Evolutionary conservation across 2,113 vertebrate species (phyloP).

Genomic region (Strix uralensis): DNA sequence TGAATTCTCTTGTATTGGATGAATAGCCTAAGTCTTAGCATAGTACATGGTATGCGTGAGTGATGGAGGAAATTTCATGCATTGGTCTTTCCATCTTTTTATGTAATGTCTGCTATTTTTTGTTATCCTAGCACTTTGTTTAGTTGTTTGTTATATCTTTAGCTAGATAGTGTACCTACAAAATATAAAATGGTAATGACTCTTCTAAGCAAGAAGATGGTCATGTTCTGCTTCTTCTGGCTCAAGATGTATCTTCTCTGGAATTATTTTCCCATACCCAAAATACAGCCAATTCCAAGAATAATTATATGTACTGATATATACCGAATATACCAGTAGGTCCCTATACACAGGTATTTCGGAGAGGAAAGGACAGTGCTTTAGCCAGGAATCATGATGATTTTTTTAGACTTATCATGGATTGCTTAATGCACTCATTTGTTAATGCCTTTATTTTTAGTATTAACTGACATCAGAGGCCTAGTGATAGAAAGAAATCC

Average conservation of each 20-base stretch:
- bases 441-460: not conserved
- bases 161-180: not conserved
- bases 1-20: not conserved
- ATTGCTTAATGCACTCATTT: not conserved
- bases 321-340: not conserved
- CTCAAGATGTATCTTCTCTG: not conserved
- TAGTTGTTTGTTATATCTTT: not conserved
- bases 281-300: not conserved
- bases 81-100: not conserved
- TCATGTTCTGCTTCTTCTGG: not conserved
- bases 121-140: not conserved
- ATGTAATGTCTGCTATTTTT: not conserved
- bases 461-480: not conserved
- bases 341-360: not conserved
- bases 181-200: not conserved
- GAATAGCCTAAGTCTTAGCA: not conserved
- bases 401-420: not conserved
- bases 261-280: not conserved
- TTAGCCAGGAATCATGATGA: not conserved
- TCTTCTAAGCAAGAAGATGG: not conserved
- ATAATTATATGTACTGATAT: not conserved
- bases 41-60: not conserved
- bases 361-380: not conserved
- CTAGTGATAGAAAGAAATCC: not conserved
- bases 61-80: not conserved